Evolutionary conservation across 2,797 vertebrate genomes (phyloP), one percentile per base, ranked within the genome.

Genomic region (Channa striata): DNA sequence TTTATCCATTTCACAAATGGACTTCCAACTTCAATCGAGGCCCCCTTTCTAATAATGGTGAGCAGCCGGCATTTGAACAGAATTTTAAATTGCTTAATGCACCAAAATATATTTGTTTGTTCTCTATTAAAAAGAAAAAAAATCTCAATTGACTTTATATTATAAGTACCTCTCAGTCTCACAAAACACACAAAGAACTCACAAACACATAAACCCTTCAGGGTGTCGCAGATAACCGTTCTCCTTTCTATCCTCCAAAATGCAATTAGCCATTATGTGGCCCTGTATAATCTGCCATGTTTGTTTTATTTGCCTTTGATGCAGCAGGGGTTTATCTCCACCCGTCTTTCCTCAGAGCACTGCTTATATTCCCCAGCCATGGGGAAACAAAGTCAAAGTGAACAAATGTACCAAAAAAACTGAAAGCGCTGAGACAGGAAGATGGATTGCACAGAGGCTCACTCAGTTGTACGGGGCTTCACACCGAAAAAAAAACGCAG

Each of bases 301-400:
- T 87, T 67, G 66, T 74, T 83, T 87, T 84, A 87, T 91, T 88
- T 86, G 82, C 76, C 80, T 89, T 88, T 83, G 84, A 90, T 84
- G 82, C 68, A 82, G 72, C 75, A 40, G 50, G 30, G 39, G 68
- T 62, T 93, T 92, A 90, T 92, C 87, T 69, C 40, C 7, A 68
- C 53, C n/a, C 63, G 51, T 79, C 81, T 84, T 78, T 70, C 76
- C 77, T 82, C 81, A 82, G 79, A 85, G 73, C 61, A 12, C 47
- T 33, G 19, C 73, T 71, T 39, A 43, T 52, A 54, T 82, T 80
- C 84, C 43, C 57, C 12, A 42, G 85, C 76, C 67, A 64, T 9
- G 14, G 30, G 12, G 20, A 65, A 76, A 81, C 79, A 87, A 83
- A 85, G 78, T 67, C 76, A 86, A 76, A 82, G 74, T 82, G 71